Evolutionary conservation across 2,113 vertebrate genomes (phyloP), one percentile per base, ranked within the genome.

Genomic region (Nanorana parkeri): DNA sequence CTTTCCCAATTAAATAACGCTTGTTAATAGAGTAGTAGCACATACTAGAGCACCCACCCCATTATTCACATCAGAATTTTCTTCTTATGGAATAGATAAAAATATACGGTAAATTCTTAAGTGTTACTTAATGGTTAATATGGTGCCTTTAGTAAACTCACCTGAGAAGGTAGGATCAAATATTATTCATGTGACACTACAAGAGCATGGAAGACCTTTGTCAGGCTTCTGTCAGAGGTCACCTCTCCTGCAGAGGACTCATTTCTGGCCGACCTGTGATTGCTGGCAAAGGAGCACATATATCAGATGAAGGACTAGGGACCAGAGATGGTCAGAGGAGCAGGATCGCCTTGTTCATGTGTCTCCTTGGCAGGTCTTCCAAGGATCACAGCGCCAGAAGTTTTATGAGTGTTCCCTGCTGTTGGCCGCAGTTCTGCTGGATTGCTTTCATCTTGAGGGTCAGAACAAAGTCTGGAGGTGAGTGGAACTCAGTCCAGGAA

Each of bases 201-300:
- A 13, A 28, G 64, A 29, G 13, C 20, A 0, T 0, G 0, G 29
- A 55, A 17, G 28, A 10, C 71, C n/a, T 17, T 69, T 58, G 4
- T 0, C 10, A 68, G 15, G 7, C 19, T 2, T 52, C 52, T 51
- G 13, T 36, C 11, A 0, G 26, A 84, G 79, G 66, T 67, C 24
- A 6, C 78, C 80, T 64, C 17, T 83, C 47, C 66, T 80, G 78
- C 23, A 86, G 83, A 85, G 3, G 56, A 32, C 74, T 68, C 75
- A 86, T 87, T 82, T 76, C 85, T 88, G 84, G 80, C 41, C 72
- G 67, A 32, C 56, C 56, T 71, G 56, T 20, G 68, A 20, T 52
- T 26, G 51, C 16, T 60, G 78, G 6, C 29, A 69, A 13, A 4
- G 17, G 21, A 21, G 61, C 24, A 64, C 58, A 80, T 69, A 17